Evolutionary conservation across 2,797 vertebrate genomes (phyloP), one percentile per base, ranked within the genome.

Genomic region (Argya squamiceps): DNA sequence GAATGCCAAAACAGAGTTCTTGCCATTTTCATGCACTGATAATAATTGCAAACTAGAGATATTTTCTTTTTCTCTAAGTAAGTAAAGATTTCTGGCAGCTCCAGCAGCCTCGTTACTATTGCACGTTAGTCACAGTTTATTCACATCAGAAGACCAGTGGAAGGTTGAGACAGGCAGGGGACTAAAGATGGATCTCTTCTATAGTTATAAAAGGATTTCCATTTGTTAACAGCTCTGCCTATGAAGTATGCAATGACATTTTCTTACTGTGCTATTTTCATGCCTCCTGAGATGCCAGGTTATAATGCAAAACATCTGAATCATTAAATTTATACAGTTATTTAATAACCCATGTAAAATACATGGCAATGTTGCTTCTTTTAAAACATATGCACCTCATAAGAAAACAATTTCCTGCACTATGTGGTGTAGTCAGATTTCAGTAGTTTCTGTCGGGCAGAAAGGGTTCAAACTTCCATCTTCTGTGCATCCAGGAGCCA

Each of bases 271-370:
- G 56, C 87, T 93, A 85, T 93, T 94, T 94, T 76, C 79, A 82
- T 93, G 86, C 92, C 78, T 92, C 89, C 89, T 79, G 71, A 95
- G 88, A 95, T 79, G 92, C 84, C 91, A 95, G 88, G 68, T 69
- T 97, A 96, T 97, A 97, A 97, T 97, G 94, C 92, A 96, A 95
- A 74, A 96, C 78, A 88, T 88, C 70, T 94, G 71, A 88, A 93
- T 94, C 79, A 89, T 96, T 96, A 95, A 84, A 88, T 97, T 90
- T 96, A 96, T 87, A 94, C 96, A 92, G 73, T 90, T 96, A 80
- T 84, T 91, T 93, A 90, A 96, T 92, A 95, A 95, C 68, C 92
- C 80, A 92, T 87, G 64, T 88, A 96, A 97, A 96, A 91, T 93
- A 84, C 69, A 90, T 30, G 85, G 81, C 74, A 82, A 88, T 29